Percentiles rank a stretch among this genome's conserved stretches.
phyloP scores from a whole-genome alignment of 2,113 vertebrate species.

The Cervus canadensis region DNA sequence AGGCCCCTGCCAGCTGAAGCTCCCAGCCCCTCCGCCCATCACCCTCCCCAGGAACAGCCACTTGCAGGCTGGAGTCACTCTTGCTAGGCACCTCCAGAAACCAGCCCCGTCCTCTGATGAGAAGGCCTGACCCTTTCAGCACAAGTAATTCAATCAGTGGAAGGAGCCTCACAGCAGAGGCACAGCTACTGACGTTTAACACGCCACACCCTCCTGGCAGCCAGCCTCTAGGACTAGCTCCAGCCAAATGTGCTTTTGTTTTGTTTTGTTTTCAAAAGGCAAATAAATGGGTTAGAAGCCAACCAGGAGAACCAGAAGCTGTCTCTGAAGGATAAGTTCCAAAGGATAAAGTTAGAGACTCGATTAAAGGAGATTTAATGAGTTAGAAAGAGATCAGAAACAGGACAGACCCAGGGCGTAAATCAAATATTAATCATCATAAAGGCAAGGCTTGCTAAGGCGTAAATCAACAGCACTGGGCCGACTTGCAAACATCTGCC shows the following conservation, averaged over 20 bases:
- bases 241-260: neutral
- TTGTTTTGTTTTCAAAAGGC: neutral
- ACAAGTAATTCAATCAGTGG: neutral
- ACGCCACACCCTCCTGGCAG: neutral
- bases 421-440: neutral
- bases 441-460: neutral
- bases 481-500: neutral
- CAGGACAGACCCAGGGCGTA: neutral
- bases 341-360: neutral
- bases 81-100: neutral
- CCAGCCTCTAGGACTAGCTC: fast-evolving
- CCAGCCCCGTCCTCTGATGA: neutral
- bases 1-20: neutral
- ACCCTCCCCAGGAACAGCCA: neutral
- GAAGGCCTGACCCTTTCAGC: neutral
- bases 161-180: neutral
- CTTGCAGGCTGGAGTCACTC: neutral
- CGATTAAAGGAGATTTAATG: neutral
- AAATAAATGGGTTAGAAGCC: neutral
- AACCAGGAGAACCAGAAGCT: fast-evolving
- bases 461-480: neutral
- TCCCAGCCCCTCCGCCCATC: neutral
- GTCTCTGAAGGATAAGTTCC: fast-evolving
- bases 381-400: neutral
- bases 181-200: neutral